phyloP scores from a whole-genome alignment of 2,113 vertebrate species.

The Pitta sordida region DNA sequence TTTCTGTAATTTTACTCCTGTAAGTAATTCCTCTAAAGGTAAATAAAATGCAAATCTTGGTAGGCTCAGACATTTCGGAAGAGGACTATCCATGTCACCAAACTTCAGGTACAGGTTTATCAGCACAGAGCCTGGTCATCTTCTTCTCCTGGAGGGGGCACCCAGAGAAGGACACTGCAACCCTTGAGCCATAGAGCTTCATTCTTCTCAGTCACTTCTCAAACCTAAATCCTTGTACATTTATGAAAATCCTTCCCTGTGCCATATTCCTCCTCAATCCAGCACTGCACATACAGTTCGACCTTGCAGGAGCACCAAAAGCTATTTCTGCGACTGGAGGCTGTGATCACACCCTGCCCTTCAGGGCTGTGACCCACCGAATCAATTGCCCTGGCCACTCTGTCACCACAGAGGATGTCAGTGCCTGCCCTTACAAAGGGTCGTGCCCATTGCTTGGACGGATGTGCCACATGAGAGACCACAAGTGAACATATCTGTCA shows the following conservation, averaged over 20 bases:
- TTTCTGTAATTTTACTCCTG: neutral
- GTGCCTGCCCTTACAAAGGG: neutral
- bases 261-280: neutral
- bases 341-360: neutral
- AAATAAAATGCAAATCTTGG: slow-evolving; percentile 1
- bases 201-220: neutral
- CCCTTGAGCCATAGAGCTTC: neutral
- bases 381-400: fast-evolving
- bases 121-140: neutral
- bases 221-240: neutral
- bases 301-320: neutral
- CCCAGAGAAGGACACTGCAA: neutral
- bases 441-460: neutral
- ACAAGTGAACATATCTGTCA: neutral
- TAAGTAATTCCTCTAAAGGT: neutral
- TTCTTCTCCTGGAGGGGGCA: neutral
- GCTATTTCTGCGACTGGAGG: neutral
- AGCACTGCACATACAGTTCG: neutral
- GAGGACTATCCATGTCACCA: neutral
- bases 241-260: neutral
- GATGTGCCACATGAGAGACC: neutral
- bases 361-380: fast-evolving
- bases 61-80: neutral
- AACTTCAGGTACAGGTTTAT: neutral
- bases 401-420: neutral